Evolutionary conservation across 1,140 invertebrate species (phyloP).

Genomic region (Drosophila biarmipes): DNA sequence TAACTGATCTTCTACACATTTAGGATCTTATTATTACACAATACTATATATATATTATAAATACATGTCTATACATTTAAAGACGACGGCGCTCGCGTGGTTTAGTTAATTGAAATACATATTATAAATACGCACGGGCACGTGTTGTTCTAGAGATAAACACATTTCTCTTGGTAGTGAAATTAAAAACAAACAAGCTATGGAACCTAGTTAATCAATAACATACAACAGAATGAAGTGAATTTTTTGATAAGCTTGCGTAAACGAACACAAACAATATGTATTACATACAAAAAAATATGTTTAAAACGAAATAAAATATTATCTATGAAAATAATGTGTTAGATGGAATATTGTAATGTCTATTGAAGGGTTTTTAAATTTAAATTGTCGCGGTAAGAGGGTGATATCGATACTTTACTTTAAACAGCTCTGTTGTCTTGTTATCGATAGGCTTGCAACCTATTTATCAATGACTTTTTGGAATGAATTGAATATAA

Average conservation of each 20-base stretch:
- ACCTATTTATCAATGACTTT: too few species aligned
- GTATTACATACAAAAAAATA: conserved; percentile 70
- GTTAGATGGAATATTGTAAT: neutral
- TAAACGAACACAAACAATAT: conserved; percentile 53
- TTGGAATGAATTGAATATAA: too few species aligned
- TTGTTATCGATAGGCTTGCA: too few species aligned
- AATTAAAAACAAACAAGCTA: conserved; percentile 51
- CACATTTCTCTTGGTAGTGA: conserved; percentile 68
- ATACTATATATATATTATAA: conserved; percentile 32
- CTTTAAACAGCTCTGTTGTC: too few species aligned
- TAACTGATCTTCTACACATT: conserved; percentile 41
- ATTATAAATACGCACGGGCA: conserved; percentile 26
- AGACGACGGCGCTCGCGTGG: conserved; percentile 6
- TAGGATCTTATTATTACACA: conserved; percentile 33
- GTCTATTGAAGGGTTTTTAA: neutral
- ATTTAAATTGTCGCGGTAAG: conserved; percentile 10
- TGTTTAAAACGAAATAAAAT: conserved; percentile 56
- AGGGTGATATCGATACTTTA: neutral
- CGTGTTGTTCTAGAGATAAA: conserved; percentile 45
- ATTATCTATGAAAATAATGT: conserved; percentile 18
- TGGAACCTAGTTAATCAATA: conserved; percentile 66
- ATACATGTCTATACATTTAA: conserved; percentile 47
- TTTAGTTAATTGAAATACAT: conserved; percentile 47
- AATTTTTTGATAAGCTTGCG: conserved; percentile 73
- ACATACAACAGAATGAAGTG: conserved; percentile 20